Base-by-base conservation (phyloP, 2,113 vertebrate species). In the Ammodytes marinus region DNA sequence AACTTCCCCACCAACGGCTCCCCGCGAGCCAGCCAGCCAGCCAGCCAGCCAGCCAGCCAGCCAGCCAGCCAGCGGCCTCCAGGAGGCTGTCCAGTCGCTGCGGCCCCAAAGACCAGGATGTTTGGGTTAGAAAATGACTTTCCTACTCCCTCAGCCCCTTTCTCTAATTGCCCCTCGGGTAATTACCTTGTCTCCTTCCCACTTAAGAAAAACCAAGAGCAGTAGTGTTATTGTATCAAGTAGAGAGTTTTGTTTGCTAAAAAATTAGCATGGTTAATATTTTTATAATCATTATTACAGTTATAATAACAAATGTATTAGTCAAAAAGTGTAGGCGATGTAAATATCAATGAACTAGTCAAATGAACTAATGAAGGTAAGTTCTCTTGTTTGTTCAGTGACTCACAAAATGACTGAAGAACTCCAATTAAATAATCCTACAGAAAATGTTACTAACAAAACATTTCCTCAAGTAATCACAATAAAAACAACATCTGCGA, bases 71-170 rank as follows among this genome's bases (percentile, higher is more conserved):
- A 88, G 73, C 81, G 75, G 84, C 91, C 87, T 91, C 84, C 88
- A 78, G 89, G 85, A 91, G 82, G 82, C 83, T 63, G 81, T 76
- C 88, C 91, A 84, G 87, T 85, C 87, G 49, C 88, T 86, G 76
- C 79, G 82, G 87, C 88, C 87, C 86, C 90, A 82, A 86, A 82
- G 93, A 94, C 91, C 94, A 95, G 95, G 94, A 95, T 95, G 95
- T 95, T 95, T 95, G 93, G 91, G 90, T 95, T 94, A 93, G 90
- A 94, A 94, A 95, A 95, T 93, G 92, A 95, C 93, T 95, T 92
- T 89, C 93, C 89, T 74, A 84, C 89, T 94, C 92, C 88, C 90
- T 86, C 82, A 69, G 90, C 87, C 84, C 84, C 90, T 89, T 90
- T 88, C 85, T 83, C 90, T 95, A 94, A 95, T 95, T 95, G 93